phyloP scores from a whole-genome alignment of 2,888 invertebrate species.

The Galerucella calmariensis region DNA sequence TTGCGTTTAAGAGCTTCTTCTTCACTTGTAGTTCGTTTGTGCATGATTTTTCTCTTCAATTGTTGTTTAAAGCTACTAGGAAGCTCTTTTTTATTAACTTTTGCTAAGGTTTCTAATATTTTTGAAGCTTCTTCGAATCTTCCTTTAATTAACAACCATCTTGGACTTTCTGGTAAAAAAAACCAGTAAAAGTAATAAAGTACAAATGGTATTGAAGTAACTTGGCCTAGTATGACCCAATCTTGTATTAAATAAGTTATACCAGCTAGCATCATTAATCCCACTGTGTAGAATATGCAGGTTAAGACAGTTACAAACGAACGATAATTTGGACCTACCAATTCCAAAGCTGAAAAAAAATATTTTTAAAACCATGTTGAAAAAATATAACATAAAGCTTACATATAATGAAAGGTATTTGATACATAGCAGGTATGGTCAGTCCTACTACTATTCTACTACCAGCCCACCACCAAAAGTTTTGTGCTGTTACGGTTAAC shows the following conservation, averaged over 20 bases:
- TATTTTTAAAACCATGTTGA: too few relatives aligned
- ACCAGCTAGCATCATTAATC: conserved; percentile 83
- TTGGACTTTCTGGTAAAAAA: conserved; percentile 89
- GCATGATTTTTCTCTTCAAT: conserved; percentile 77
- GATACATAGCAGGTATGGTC: conserved; percentile 92
- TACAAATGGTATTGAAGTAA: conserved; percentile 87
- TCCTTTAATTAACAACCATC: conserved; percentile 87
- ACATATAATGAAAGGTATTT: conserved; percentile 96
- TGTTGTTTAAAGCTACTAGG: conserved; percentile 79
- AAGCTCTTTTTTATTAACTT: conserved; percentile 79
- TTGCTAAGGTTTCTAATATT: conserved; percentile 81
- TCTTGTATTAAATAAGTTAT: conserved; percentile 87
- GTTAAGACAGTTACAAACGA: conserved; percentile 94
- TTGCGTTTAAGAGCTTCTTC: conserved; percentile 64
- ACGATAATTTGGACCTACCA: conserved; percentile 90
- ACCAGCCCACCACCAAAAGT: conserved; percentile 86
- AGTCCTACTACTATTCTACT: conserved; percentile 87
- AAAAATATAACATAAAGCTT: conserved; percentile 58
- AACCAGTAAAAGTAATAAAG: conserved; percentile 87
- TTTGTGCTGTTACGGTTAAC: conserved; percentile 80
- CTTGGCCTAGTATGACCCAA: conserved; percentile 84
- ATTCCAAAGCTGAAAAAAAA: conserved; percentile 79
- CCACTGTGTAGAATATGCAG: conserved; percentile 89
- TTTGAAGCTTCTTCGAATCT: conserved; percentile 83
- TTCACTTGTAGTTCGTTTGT: conserved; percentile 70